Percentiles rank a stretch among this genome's conserved stretches.
Conservation (phyloP, 2,113 vertebrate genomes). For the Zosterops pallidus region DNA sequence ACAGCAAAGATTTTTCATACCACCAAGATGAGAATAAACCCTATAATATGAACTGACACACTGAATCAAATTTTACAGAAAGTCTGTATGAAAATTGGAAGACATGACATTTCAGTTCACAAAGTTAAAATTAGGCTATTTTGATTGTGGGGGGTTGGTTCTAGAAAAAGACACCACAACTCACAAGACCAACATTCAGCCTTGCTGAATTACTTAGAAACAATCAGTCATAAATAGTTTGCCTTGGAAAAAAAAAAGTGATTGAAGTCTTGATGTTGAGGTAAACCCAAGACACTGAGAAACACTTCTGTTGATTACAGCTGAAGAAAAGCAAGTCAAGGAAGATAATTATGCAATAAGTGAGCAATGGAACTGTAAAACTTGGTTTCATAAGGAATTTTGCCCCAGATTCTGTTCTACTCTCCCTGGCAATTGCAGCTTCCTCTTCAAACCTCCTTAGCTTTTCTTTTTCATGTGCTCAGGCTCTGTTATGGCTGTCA, state of each 20-base stretch:
- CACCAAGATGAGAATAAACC: neutral
- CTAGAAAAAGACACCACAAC: neutral
- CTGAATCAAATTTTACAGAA: neutral
- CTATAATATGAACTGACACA: neutral
- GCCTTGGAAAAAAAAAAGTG: neutral
- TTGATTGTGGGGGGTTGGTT: neutral
- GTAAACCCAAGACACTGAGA: neutral
- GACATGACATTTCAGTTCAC: neutral
- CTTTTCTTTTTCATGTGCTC: neutral
- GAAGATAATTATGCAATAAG: neutral
- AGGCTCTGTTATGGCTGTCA: neutral
- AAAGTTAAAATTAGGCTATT: neutral
- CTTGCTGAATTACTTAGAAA: neutral
- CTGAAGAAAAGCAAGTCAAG: neutral
- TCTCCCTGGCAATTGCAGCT: neutral
- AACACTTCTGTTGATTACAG: neutral
- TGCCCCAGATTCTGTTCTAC: neutral
- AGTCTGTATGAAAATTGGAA: neutral
- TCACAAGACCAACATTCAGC: neutral
- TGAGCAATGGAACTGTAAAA: neutral
- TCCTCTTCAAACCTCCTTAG: neutral
- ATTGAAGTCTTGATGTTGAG: neutral
- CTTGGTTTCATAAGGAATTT: neutral
- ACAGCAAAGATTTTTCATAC: neutral
- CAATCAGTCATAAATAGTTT: neutral